A percentile compares a stretch with the other conserved stretches of the same genome.
These are phyloP conservation scores for Nycteola revayana DNA, from an alignment of 2,888 invertebrate species.

Conservation along the genomic window DNA sequence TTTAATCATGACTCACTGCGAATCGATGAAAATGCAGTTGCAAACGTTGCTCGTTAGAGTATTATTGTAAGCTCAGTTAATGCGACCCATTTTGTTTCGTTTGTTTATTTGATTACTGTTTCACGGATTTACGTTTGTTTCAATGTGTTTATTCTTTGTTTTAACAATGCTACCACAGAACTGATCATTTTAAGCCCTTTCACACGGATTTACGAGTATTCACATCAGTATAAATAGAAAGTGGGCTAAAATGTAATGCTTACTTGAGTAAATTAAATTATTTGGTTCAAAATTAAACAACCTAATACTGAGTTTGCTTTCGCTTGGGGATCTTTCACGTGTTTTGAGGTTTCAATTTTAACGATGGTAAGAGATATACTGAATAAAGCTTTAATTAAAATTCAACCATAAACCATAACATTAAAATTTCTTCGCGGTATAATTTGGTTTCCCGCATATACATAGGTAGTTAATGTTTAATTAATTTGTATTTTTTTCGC, in stretches of 20 bases:
- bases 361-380: conserved; percentile 18
- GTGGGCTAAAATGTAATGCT: too few relatives aligned
- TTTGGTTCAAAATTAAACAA: conserved; percentile 28
- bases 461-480: too few relatives aligned
- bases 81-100: conserved; percentile 31
- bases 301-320: conserved; percentile 28
- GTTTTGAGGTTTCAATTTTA: conserved; percentile 36
- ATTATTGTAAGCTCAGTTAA: conserved; percentile 42
- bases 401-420: too few relatives aligned
- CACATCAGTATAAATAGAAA: too few relatives aligned
- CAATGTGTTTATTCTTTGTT: conserved; percentile 18
- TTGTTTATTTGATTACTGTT: conserved; percentile 29
- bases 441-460: too few relatives aligned
- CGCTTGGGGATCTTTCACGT: conserved; percentile 37
- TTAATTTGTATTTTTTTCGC: too few relatives aligned
- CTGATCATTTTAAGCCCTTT: too few relatives aligned
- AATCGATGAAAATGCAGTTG: conserved; percentile 36
- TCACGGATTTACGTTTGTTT: conserved; percentile 20
- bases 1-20: conserved; percentile 44
- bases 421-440: too few relatives aligned
- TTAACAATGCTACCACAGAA: neutral
- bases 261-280: too few relatives aligned
- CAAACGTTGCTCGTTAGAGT: conserved; percentile 42
- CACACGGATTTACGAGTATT: too few relatives aligned
- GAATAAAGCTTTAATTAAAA: conserved; percentile 9